Evolutionary conservation across 2,113 vertebrate species (phyloP), one percentile per base, ranked within the genome.

Genomic region (Puntigrus tetrazona): DNA sequence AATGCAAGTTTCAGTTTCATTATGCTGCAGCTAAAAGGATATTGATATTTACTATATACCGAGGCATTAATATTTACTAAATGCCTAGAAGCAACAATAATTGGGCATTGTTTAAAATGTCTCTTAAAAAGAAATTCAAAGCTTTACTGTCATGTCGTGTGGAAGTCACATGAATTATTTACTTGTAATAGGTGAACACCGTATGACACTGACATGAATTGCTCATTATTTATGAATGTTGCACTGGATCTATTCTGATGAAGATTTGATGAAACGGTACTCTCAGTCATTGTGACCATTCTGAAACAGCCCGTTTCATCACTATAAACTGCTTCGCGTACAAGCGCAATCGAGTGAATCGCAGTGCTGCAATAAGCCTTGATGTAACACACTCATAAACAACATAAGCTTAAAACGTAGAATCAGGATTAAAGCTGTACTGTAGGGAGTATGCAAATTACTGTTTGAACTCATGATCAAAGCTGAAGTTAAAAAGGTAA

Each of bases 151-250:
- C 52, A 78, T 59, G 31, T 38, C 13, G 0, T 10, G 22, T 10
- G 34, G 75, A 14, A 29, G 20, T 55, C 4, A 6, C 74, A 77
- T 36, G 0, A 69, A 38, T 38, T n/a, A 55, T 76, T 38, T 59
- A 59, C 41, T 78, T 59, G 11, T 1, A 59, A 78, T 78, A 59
- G 11, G 11, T 59, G 31, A 38, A 16, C 5, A 36, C 50, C 20
- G 5, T 43, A 45, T 78, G 52, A 78, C 29, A 78, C 34, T 38
- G 31, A 59, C 52, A 59, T 8, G 50, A 78, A 59, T 16, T 41
- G 11, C 57, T 38, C 34, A 78, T 78, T 78, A 78, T 78, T 78
- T 2, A 38, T 78, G 34, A 57, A 59, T 57, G 75, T 38, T 20
- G 18, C 29, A 13, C 11, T 36, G 47, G 11, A 57, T 38, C 29